These are phyloP conservation scores for Craniophora ligustri DNA, from an alignment of 2,888 invertebrate genomes.

Conservation along the genomic window DNA sequence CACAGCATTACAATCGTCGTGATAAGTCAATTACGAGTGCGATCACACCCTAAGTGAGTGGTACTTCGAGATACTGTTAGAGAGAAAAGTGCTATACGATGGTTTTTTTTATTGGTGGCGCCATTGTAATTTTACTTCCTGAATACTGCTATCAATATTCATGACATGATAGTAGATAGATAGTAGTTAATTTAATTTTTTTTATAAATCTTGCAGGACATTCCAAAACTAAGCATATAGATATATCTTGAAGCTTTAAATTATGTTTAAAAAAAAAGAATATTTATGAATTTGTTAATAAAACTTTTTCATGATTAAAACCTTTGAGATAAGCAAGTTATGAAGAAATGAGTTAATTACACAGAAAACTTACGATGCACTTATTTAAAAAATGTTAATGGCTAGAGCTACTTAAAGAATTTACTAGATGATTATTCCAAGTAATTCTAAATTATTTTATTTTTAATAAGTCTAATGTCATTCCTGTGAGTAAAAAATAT, in stretches of 20 bases:
- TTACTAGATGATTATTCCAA: not conserved
- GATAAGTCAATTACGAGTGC: constrained; percentile 85
- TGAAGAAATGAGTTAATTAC: not conserved
- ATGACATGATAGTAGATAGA: too few relatives aligned
- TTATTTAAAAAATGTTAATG: not conserved
- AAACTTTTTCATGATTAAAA: too few relatives aligned
- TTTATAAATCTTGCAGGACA: too few relatives aligned
- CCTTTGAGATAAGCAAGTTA: too few relatives aligned
- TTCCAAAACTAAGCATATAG: too few relatives aligned
- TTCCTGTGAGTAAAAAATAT: not conserved
- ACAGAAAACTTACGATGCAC: not conserved
- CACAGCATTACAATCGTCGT: constrained; percentile 69
- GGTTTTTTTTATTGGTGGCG: not conserved
- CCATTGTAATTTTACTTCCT: not conserved
- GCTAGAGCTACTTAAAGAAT: not conserved
- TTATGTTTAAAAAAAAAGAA: too few relatives aligned
- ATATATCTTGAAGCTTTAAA: too few relatives aligned
- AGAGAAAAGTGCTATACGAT: constrained; percentile 44
- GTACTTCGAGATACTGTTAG: constrained; percentile 57
- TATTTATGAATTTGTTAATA: too few relatives aligned
- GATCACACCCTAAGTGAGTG: constrained; percentile 76
- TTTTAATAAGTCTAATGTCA: too few relatives aligned
- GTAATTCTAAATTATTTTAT: not conserved
- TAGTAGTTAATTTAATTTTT: too few relatives aligned
- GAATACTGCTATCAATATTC: too few relatives aligned